phyloP scores from a whole-genome alignment of 2,888 invertebrate species.

The Drosophila sordidapex region DNA sequence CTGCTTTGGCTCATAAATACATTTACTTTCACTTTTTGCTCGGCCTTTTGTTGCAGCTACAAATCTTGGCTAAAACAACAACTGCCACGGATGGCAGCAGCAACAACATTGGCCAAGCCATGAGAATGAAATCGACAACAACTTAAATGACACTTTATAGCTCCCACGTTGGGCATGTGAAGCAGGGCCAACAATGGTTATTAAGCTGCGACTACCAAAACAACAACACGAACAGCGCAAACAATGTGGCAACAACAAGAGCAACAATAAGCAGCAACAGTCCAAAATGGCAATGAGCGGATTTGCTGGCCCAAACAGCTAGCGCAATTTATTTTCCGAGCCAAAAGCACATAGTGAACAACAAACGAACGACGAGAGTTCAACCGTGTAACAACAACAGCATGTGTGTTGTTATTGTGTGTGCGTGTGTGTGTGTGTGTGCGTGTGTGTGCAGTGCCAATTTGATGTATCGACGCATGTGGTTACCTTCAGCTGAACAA shows the following conservation, averaged over 20 bases:
- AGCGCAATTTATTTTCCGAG: constrained; percentile 72
- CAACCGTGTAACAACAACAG: constrained; percentile 33
- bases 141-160: constrained; percentile 79
- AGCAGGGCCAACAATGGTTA: constrained; percentile 69
- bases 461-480: constrained; percentile 76
- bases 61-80: constrained; percentile 69
- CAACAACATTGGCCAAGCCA: constrained; percentile 29
- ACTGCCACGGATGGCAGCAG: constrained; percentile 23
- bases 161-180: constrained; percentile 75
- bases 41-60: constrained; percentile 68
- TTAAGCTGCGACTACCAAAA: constrained; percentile 61
- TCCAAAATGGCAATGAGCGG: constrained; percentile 74
- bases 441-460: constrained; percentile 58
- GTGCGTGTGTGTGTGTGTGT: constrained; percentile 14
- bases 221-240: constrained; percentile 47
- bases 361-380: constrained; percentile 35
- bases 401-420: constrained; percentile 14
- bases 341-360: constrained; percentile 69
- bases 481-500: constrained; percentile 67
- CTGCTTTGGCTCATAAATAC: constrained; percentile 68
- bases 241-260: constrained; percentile 42
- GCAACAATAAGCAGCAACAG: constrained; percentile 25
- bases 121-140: constrained; percentile 78
- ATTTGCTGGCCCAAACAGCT: constrained; percentile 69
- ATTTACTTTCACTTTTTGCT: constrained; percentile 77